These are phyloP conservation scores for Apocheima hispidaria DNA, from an alignment of 2,888 invertebrate genomes.

Conservation along the genomic window DNA sequence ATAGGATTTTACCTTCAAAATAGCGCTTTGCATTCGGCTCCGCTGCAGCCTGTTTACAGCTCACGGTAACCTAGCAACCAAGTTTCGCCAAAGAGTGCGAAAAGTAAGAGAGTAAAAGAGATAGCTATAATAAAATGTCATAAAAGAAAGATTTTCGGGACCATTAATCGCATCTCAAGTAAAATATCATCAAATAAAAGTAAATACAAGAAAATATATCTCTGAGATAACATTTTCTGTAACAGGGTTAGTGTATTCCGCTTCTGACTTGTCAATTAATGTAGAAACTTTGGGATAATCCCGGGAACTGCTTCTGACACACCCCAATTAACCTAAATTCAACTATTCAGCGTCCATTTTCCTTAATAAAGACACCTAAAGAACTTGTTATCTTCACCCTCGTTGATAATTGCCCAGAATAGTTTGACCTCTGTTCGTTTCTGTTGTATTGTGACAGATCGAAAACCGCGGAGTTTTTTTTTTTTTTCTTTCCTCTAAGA, in stretches of 20 bases:
- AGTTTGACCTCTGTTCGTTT: conserved; percentile 54
- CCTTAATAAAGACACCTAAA: conserved; percentile 42
- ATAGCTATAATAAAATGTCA: too few species aligned
- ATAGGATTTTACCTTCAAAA: too few species aligned
- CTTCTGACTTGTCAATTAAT: conserved; percentile 39
- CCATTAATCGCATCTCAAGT: too few species aligned
- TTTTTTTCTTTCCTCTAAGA: too few species aligned
- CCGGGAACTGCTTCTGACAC: conserved; percentile 41
- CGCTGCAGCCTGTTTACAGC: too few species aligned
- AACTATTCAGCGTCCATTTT: conserved; percentile 67
- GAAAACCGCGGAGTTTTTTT: conserved; percentile 12
- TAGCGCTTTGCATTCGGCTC: too few species aligned
- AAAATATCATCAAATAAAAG: too few species aligned
- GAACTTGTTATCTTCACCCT: conserved; percentile 50
- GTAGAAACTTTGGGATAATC: conserved; percentile 38
- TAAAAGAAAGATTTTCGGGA: too few species aligned
- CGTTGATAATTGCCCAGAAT: conserved; percentile 50
- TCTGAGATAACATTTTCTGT: conserved; percentile 19
- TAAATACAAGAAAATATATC: too few species aligned
- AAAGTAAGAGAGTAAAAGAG: too few species aligned
- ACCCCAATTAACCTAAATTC: conserved; percentile 69
- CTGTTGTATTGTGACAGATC: background rate
- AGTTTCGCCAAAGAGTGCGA: too few species aligned
- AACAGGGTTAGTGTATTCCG: conserved; percentile 13
- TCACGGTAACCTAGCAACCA: too few species aligned